Evolutionary conservation across 2,113 vertebrate species (phyloP), one percentile per base, ranked within the genome.

Genomic region (Stigmatopora nigra): DNA sequence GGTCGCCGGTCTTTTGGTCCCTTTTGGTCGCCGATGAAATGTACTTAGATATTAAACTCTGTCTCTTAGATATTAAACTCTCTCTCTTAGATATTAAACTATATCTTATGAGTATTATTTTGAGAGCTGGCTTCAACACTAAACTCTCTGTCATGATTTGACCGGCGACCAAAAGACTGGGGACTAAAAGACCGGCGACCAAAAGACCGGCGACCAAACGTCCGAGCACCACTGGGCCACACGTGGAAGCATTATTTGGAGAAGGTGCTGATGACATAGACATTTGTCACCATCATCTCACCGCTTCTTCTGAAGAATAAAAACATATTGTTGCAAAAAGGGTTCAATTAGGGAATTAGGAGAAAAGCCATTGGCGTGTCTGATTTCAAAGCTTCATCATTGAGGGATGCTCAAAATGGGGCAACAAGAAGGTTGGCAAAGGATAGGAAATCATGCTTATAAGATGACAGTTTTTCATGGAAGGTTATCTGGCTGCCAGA

Each of bases 281-380:
- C 91, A 72, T 84, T 88, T 69, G 90, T 75, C 20, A 86, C 79
- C 61, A 91, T 81, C 6, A 83, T 67, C 89, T 86, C 64, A 87
- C 87, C 64, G 84, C 86, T 63, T 83, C 87, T 89, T 48, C 17
- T 13, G 76, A 8, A 41, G 72, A 69, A 63, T 7, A 4, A 62
- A 53, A 56, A 63, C 22, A 4, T 49, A 53, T 52, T 16, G 38
- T 3, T 10, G 15, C 53, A 41, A 64, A 61, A 41, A n/a, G 7
- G 16, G 16, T 57, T 57, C 5, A 61, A 0, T 55, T 63, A 38
- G 22, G n/a, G 66, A 25, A 55, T 4, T 25, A 2, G 11, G 52
- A 56, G 53, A 56, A 56, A 31, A 15, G 53, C 25, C 31, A 22
- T 31, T 14, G 53, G 14, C 13, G 53, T 14, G 15, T 31, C 25